Conservation (phyloP, 2,113 vertebrate species). For the Larimichthys polyactis region DNA sequence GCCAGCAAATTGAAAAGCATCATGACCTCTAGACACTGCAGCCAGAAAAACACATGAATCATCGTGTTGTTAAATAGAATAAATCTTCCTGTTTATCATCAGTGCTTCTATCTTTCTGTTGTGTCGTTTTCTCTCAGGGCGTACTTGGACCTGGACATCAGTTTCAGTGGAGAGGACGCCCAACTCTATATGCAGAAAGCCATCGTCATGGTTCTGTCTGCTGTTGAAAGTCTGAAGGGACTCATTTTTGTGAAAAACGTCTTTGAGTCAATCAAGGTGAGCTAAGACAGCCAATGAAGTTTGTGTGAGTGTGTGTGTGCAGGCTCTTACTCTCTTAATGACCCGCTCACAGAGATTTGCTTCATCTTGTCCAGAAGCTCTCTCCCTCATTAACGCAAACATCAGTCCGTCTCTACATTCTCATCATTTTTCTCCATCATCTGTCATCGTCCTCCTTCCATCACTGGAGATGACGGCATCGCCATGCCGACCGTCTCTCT, state of each 20-base stretch:
- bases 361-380: constrained; percentile 9
- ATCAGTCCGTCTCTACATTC: constrained; percentile 12
- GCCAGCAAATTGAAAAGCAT: not conserved
- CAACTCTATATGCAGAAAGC: constrained; percentile 82
- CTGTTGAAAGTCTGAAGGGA: constrained; percentile 82
- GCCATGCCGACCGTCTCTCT: constrained; percentile 24
- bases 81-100: not conserved
- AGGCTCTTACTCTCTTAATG: not conserved
- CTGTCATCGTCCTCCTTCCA: constrained; percentile 13
- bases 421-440: constrained; percentile 24
- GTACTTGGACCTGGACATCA: constrained; percentile 87
- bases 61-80: not conserved
- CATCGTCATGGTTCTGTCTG: constrained; percentile 75
- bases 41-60: not conserved
- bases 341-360: constrained; percentile 11
- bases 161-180: constrained; percentile 86
- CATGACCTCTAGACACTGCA: not conserved
- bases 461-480: constrained; percentile 25
- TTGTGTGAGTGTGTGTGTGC: not conserved
- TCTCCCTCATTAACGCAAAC: constrained; percentile 33
- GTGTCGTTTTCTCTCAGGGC: constrained; percentile 73
- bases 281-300: not conserved
- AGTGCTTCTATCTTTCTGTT: not conserved
- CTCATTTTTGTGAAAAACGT: constrained; percentile 89
- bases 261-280: constrained; percentile 92